Evolutionary conservation across 2,888 invertebrate species (phyloP).

Genomic region (Drosophila robusta): DNA sequence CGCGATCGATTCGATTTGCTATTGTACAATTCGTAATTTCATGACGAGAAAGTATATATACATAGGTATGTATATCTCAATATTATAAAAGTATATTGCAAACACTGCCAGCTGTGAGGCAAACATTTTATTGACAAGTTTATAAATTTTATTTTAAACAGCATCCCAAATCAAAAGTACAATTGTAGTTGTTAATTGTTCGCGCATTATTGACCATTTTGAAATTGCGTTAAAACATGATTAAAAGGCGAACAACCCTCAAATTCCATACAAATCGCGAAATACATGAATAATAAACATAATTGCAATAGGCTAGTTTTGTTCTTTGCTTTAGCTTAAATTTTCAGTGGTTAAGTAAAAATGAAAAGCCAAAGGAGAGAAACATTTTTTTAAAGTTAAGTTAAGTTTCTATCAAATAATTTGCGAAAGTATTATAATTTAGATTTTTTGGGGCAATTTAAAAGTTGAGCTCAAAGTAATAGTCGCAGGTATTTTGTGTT

Average conservation of each 20-base stretch:
- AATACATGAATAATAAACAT: conserved; percentile 36
- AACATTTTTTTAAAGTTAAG: neutral
- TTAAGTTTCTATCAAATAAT: too few species aligned
- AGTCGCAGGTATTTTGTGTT: too few species aligned
- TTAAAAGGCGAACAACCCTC: conserved; percentile 11
- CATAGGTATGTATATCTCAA: conserved; percentile 5
- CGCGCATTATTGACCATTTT: conserved; percentile 13
- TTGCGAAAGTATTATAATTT: too few species aligned
- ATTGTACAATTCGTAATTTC: conserved; percentile 14
- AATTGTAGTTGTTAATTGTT: conserved; percentile 15
- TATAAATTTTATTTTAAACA: conserved; percentile 16
- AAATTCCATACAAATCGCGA: conserved; percentile 36
- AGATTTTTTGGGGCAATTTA: too few species aligned
- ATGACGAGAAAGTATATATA: conserved; percentile 2
- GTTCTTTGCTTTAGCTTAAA: neutral
- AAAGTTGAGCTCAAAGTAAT: too few species aligned
- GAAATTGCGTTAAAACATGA: conserved; percentile 14
- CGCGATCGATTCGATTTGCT: conserved; percentile 15
- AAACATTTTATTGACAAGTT: conserved; percentile 22
- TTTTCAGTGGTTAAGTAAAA: too few species aligned
- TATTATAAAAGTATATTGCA: conserved; percentile 26
- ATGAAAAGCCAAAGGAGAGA: too few species aligned
- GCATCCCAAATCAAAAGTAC: conserved; percentile 15
- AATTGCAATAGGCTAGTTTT: conserved; percentile 14
- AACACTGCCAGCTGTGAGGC: conserved; percentile 73